Base-by-base conservation (phyloP, 2,113 vertebrate genomes). In the Tinamus guttatus region DNA sequence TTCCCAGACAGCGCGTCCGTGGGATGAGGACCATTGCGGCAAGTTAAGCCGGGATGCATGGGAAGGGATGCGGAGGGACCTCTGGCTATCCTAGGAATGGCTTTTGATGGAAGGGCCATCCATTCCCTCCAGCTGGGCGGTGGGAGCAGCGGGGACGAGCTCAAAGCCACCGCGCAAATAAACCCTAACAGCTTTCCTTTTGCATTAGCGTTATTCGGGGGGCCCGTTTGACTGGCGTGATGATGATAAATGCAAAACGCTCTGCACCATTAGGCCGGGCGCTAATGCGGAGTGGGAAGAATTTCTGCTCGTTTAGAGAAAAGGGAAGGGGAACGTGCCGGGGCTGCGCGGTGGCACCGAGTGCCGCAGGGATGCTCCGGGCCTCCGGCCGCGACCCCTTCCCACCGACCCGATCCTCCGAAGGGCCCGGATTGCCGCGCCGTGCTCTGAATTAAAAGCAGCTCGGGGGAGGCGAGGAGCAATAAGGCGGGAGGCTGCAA, bases 201-300 rank as follows among this genome's bases (percentile, higher is more conserved):
- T 96, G 92, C 83, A 93, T 97, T 97, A 96, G 96, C 76, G 64
- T 96, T 97, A 97, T 98, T 97, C 97, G 96, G 96, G 93, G 90
- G 95, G 76, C 96, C 97, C 92, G 77, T 98, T 97, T 98, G 97
- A 97, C 97, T 95, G 97, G 95, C 89, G 81, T 97, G 95, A 97
- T 97, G 97, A 98, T 98, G 98, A 98, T 98, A 97, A 98, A 98
- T 98, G 97, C 95, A 97, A 96, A 97, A 93, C 84, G 97, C 95
- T 97, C 90, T 96, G 96, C 97, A 94, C 96, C 97, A 97, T 98
- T 98, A 98, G 97, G 80, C 93, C 60, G 89, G 96, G 96, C 58
- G 71, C 93, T 97, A 98, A 98, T 94, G 96, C 96, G 93, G 95
- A 97, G 78, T 96, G 92, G 84, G 90, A 91, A 96, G 95, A 83